A percentile compares a stretch with the other conserved stretches of the same genome.
These are phyloP conservation scores for Pseudococcus viburni DNA, from an alignment of 2,888 invertebrate genomes.

Conservation along the genomic window DNA sequence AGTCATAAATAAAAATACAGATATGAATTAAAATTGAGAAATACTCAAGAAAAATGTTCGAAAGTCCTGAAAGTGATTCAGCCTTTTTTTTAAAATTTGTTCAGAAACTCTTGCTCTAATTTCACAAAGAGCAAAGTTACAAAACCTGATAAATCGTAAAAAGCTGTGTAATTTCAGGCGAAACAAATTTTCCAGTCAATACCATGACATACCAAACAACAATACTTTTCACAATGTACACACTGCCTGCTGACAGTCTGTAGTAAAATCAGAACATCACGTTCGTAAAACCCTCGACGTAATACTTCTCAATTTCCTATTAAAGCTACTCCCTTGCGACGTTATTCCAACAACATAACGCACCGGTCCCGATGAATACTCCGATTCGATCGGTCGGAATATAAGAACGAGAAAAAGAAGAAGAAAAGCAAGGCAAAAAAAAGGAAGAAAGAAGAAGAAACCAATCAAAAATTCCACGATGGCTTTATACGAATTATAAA, in stretches of 20 bases:
- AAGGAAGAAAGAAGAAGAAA: slow-evolving; percentile 26
- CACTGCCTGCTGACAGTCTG: not conserved
- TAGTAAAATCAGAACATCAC: slow-evolving; percentile 48
- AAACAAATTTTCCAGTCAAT: not conserved
- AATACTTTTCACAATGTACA: not conserved
- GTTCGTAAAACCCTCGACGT: slow-evolving; percentile 47
- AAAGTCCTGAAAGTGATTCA: too few relatives aligned
- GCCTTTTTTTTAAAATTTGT: too few relatives aligned
- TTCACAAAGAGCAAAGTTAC: too few relatives aligned
- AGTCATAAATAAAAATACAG: too few relatives aligned
- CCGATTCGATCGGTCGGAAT: not conserved
- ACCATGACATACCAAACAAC: not conserved
- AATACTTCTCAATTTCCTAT: slow-evolving; percentile 56
- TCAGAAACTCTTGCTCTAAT: too few relatives aligned
- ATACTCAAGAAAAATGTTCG: too few relatives aligned
- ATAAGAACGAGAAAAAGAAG: slow-evolving; percentile 12
- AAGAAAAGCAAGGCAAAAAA: not conserved
- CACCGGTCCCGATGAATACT: not conserved
- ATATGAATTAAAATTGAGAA: too few relatives aligned
- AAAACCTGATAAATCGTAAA: too few relatives aligned
- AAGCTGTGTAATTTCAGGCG: too few relatives aligned
- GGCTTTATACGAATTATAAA: slow-evolving; percentile 54
- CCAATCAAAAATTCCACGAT: slow-evolving; percentile 54
- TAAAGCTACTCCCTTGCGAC: slow-evolving; percentile 53
- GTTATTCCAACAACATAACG: slow-evolving; percentile 36